Evolutionary conservation across 92 coral and sea anemone species (phyloP), one percentile per base, ranked within the genome.

Genomic region (Hydrozoanthus gracilis): DNA sequence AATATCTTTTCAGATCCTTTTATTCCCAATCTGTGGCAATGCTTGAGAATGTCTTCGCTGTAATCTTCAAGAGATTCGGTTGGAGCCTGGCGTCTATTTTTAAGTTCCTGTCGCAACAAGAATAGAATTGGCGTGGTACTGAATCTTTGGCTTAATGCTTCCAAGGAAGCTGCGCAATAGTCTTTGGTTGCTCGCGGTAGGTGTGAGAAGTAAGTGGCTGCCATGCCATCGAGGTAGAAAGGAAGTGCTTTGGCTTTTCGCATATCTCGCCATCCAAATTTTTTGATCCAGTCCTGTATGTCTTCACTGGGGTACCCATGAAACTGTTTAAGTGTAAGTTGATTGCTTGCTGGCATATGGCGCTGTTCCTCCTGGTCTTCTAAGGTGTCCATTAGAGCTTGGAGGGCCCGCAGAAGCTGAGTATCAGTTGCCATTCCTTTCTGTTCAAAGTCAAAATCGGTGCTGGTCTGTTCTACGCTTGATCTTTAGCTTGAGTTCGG

Each of bases 201-300:
- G 44, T 68, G 73, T 20, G 73, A 68, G 45, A 68, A 68, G 44
- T 39, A 68, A 8, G 73, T 68, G 44, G 44, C 9, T 1, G 73
- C 73, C 9, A 68, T 8, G 46, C 44, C 44, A 68, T 68, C 73
- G 7, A 68, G 44, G 44, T 68, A 68, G 10, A 68, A 68, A 6
- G 73, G 73, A 27, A 68, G 73, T 3, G 73, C 73, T 9, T 8
- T 68, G 18, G 73, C 73, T 13, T 68, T 68, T 68, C 73, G 73
- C 46, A 68, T 20, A 27, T 68, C 48, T 27, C 44, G 73, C 73
- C 73, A 68, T 18, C 73, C 44, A 13, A 68, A 68, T 18, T 68
- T 68, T 18, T 18, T 4, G 10, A 18, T 68, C 73, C 73, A 68
- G 44, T 68, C 73, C 73, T 68, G 73, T 9, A 68, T 39, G 73